These are phyloP conservation scores for Magallana gigas DNA, from an alignment of 1,140 invertebrate species.

Conservation along the genomic window DNA sequence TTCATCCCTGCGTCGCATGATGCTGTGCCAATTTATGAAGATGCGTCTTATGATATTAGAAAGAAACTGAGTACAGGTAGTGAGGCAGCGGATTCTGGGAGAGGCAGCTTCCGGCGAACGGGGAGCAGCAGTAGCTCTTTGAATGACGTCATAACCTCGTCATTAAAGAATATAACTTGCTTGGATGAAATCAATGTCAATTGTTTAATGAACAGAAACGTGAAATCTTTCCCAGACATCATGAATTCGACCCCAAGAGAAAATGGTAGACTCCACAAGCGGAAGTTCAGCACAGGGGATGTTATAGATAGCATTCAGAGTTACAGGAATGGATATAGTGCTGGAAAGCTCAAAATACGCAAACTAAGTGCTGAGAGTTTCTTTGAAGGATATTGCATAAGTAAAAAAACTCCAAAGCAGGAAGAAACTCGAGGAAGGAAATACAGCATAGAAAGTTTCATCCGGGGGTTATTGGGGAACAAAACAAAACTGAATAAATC, in stretches of 20 bases:
- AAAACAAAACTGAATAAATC: conserved; percentile 1
- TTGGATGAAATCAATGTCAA: no score
- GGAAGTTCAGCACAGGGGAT: conserved; percentile 3
- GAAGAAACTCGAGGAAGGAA: not conserved
- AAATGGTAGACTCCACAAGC: not conserved
- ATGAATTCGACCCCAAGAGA: no score
- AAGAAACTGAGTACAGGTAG: not conserved
- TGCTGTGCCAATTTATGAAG: not conserved
- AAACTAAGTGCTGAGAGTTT: conserved; percentile 22
- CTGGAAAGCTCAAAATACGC: conserved; percentile 12
- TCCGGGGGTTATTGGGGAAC: conserved; percentile 17
- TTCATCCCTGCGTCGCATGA: not conserved
- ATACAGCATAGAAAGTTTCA: not conserved
- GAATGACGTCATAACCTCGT: not conserved
- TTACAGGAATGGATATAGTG: not conserved
- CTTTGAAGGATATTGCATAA: conserved; percentile 19
- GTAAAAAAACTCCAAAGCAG: not conserved
- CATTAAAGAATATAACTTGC: no score
- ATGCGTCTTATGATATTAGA: not conserved
- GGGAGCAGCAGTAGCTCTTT: not conserved
- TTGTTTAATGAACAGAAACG: no score
- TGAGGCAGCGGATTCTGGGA: not conserved
- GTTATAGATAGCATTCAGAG: not conserved
- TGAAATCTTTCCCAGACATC: no score
- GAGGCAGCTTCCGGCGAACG: not conserved